Evolutionary conservation across 2,888 invertebrate species (phyloP), one percentile per base, ranked within the genome.

Genomic region (Caenorhabditis doughertyi): DNA sequence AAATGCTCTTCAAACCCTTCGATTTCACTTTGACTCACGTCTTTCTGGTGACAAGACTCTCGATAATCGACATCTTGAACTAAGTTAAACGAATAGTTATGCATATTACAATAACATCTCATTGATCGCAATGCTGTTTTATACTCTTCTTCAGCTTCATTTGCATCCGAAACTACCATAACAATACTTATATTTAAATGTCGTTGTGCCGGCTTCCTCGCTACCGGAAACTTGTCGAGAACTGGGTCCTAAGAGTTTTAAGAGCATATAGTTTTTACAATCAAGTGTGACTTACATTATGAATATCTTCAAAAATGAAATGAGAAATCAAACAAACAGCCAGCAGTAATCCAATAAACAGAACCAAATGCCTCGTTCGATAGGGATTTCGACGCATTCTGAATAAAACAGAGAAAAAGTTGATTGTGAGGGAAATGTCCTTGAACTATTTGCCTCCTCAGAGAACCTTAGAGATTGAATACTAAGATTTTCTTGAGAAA

Each of bases 51-150:
- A 67, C 85, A 85, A 16, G 58, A 39, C 3, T 27, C 29, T 8
- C 21, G 29, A 47, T 56, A 83, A 42, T 81, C 72, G 0, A 9
- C 25, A 42, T 81, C 82, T 32, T 72, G 60, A 13, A 84, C 70
- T 1, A 84, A 64, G 21, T 23, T n/a, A 8, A 85, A 68, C 4
- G 42, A 23, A 51, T 85, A 83, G n/a, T 72, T 49, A 23, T 85
- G 83, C 49, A 67, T 65, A 18, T 60, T 35, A 47, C 77, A 77
- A 35, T 85, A 85, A 35, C 85, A 85, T 47, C 64, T 39, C 2
- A 85, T 25, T 13, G 81, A 73, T n/a, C 25, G 60, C 27, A 85
- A 44, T 3, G 85, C 72, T 13, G 77, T 79, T 25, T 67, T 65
- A 65, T 77, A 77, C 0, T 77, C 77, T n/a, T 21, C 51, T 18